phyloP scores from a whole-genome alignment of 2,888 invertebrate genomes.

The Allacma fusca region DNA sequence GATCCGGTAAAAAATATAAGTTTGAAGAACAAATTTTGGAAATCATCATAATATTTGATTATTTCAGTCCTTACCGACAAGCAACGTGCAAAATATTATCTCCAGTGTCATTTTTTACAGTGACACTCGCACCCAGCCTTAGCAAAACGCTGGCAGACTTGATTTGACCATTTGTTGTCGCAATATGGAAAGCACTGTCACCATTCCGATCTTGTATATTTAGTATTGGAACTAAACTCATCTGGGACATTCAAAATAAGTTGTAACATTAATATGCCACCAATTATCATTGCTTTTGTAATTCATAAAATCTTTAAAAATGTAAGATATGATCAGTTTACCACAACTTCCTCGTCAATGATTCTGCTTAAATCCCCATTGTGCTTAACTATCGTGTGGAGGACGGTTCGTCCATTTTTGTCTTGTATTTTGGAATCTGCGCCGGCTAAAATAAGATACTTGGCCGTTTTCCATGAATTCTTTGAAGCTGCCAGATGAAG shows the following conservation, averaged over 20 bases:
- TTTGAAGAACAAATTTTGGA: no score
- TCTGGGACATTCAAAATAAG: not conserved
- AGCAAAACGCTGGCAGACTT: conserved; percentile 64
- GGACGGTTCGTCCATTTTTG: conserved; percentile 77
- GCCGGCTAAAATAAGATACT: conserved; percentile 74
- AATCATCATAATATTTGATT: no score
- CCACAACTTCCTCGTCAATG: conserved; percentile 75
- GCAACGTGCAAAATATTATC: conserved; percentile 66
- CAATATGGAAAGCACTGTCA: conserved; percentile 5
- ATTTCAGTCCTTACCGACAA: no score
- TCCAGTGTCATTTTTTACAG: conserved; percentile 65
- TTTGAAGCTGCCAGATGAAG: conserved; percentile 81
- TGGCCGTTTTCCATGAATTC: conserved; percentile 82
- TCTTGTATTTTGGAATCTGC: conserved; percentile 82
- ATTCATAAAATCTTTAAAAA: not conserved
- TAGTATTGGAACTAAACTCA: conserved; percentile 25
- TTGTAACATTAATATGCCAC: not conserved
- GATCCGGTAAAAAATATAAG: no score
- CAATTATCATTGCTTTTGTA: not conserved
- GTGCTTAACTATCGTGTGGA: conserved; percentile 85
- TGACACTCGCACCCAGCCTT: conserved; percentile 65
- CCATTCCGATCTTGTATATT: conserved; percentile 24
- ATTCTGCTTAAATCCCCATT: conserved; percentile 81
- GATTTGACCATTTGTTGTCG: conserved; percentile 65
- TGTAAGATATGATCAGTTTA: conserved; percentile 60